These are phyloP conservation scores for Enhydra lutris DNA, from an alignment of 2,113 vertebrate species.

Conservation along the genomic window DNA sequence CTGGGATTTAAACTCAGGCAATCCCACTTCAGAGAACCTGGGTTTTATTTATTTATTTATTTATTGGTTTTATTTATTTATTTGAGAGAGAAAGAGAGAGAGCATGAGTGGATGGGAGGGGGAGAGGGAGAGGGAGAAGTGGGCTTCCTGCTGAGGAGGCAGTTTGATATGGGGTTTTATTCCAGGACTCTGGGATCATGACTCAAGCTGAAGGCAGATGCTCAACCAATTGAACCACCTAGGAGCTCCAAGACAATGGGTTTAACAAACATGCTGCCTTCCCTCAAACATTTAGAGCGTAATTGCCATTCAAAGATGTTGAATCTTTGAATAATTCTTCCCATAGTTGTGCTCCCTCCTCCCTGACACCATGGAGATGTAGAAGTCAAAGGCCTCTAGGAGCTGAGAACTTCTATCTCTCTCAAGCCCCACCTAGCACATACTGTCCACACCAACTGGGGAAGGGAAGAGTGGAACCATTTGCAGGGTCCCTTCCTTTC, in stretches of 20 bases:
- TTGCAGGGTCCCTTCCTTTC: background rate
- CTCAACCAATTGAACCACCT: background rate
- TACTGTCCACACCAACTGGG: background rate
- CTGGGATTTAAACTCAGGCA: background rate
- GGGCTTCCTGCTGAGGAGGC: background rate
- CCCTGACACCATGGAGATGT: fast-evolving
- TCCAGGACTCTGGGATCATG: background rate
- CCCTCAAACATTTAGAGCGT: background rate
- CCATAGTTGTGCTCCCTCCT: too few relatives aligned
- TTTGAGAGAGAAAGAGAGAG: too few relatives aligned
- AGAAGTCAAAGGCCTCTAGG: background rate
- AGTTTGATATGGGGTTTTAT: background rate
- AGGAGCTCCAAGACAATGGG: background rate
- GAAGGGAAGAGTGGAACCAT: background rate
- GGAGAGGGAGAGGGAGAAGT: background rate
- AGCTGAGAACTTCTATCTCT: background rate
- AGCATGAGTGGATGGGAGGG: too few relatives aligned
- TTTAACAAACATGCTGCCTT: background rate
- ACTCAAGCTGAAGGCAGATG: background rate
- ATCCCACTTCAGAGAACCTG: background rate
- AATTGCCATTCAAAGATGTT: background rate
- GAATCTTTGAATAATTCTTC: background rate
- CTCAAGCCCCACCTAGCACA: background rate
- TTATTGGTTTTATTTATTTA: too few relatives aligned
- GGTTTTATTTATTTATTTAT: too few relatives aligned